These are phyloP conservation scores for Siniperca chuatsi DNA, from an alignment of 2,113 vertebrate species.

Conservation along the genomic window DNA sequence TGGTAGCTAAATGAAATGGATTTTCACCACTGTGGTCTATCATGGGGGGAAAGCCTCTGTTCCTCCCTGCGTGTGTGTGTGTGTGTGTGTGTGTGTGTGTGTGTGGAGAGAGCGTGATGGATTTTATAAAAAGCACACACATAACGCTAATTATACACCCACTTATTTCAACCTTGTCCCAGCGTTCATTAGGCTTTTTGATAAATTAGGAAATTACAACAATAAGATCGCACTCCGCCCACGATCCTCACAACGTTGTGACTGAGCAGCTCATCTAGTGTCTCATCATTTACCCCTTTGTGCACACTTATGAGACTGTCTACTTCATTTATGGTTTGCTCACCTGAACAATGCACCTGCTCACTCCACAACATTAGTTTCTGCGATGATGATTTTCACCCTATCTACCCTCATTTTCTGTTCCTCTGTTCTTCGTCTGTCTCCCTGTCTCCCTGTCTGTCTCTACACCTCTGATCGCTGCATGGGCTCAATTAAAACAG, in stretches of 20 bases:
- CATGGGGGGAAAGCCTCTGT: neutral
- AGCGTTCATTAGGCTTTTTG: slow-evolving; percentile 63
- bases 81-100: slow-evolving; percentile 11
- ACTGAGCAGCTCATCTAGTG: slow-evolving; percentile 45
- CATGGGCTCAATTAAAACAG: slow-evolving; percentile 78
- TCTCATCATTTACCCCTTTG: slow-evolving; percentile 59
- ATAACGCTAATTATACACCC: slow-evolving; percentile 64
- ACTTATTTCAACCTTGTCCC: slow-evolving; percentile 59
- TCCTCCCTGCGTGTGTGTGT: slow-evolving; percentile 11
- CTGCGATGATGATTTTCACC: neutral
- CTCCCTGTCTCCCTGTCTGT: slow-evolving; percentile 5
- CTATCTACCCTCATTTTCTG: neutral
- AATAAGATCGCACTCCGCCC: slow-evolving; percentile 48
- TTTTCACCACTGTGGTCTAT: slow-evolving; percentile 55
- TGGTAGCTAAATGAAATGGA: slow-evolving; percentile 65
- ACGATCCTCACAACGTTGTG: slow-evolving; percentile 33
- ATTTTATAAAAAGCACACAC: slow-evolving; percentile 47
- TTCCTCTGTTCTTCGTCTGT: neutral
- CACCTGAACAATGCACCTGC: slow-evolving; percentile 57
- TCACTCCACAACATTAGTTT: slow-evolving; percentile 21
- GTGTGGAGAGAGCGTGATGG: slow-evolving; percentile 49
- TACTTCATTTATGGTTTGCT: slow-evolving; percentile 39
- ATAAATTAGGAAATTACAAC: slow-evolving; percentile 69
- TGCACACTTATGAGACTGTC: slow-evolving; percentile 26
- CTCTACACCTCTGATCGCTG: slow-evolving; percentile 58